A percentile compares a stretch with the other conserved stretches of the same genome.
Conservation (phyloP, 2,888 invertebrate genomes). For the Cryptocheilus praepositus region DNA sequence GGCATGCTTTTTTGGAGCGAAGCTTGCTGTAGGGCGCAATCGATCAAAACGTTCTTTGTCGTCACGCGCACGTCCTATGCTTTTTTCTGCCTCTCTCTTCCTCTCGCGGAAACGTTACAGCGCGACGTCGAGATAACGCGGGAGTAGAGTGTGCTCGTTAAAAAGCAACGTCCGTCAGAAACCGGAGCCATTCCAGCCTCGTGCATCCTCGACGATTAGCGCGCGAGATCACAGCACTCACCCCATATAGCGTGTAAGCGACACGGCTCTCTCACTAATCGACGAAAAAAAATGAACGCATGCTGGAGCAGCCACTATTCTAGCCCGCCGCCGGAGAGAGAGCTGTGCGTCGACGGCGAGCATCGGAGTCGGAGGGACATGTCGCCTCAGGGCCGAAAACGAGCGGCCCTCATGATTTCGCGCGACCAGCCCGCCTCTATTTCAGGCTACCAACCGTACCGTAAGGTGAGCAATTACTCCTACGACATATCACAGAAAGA, state of each 20-base stretch:
- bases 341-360: constrained; percentile 78
- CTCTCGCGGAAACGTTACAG: no score
- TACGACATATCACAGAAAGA: not conserved
- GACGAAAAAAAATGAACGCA: constrained; percentile 44
- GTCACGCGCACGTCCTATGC: not conserved
- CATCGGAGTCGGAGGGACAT: constrained; percentile 89
- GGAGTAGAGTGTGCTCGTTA: not conserved
- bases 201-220: constrained; percentile 49
- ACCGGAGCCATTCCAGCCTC: constrained; percentile 49
- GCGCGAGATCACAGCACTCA: constrained; percentile 60
- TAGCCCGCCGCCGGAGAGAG: constrained; percentile 75
- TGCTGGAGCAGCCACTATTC: constrained; percentile 71
- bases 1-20: constrained; percentile 2
- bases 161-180: not conserved
- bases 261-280: constrained; percentile 40
- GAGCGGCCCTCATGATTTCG: constrained; percentile 81
- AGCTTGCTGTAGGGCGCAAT: not conserved
- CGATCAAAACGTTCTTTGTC: not conserved
- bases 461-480: constrained; percentile 70
- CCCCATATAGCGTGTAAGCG: constrained; percentile 54
- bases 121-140: no score
- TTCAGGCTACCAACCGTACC: constrained; percentile 69
- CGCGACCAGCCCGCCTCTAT: constrained; percentile 75
- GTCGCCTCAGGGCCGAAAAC: constrained; percentile 86
- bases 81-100: not conserved